phyloP scores from a whole-genome alignment of 2,113 vertebrate genomes.

The Microcebus griseorufus region DNA sequence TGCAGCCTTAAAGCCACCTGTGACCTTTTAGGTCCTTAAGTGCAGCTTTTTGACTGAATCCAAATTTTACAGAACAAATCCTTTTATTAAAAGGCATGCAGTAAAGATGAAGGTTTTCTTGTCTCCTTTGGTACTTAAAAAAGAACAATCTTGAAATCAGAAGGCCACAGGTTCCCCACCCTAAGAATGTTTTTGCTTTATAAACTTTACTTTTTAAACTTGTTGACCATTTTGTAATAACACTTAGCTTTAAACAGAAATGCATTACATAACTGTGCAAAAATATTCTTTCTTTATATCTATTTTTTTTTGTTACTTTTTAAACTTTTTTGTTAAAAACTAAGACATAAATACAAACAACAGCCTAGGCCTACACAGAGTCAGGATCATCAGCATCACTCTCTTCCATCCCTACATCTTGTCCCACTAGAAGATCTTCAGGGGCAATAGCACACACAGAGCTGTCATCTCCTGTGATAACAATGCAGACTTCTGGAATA shows the following conservation, averaged over 20 bases:
- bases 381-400: not conserved
- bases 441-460: not conserved
- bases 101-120: too few relatives aligned
- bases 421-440: not conserved
- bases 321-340: not conserved
- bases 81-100: too few relatives aligned
- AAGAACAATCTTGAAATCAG: too few relatives aligned
- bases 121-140: too few relatives aligned
- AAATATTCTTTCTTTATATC: not conserved
- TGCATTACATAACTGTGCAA: not conserved
- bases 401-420: not conserved
- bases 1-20: too few relatives aligned
- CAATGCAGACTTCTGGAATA: not conserved
- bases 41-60: too few relatives aligned
- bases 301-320: not conserved
- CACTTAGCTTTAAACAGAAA: not conserved
- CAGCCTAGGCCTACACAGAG: not conserved
- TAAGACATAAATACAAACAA: not conserved
- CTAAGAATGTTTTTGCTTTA: too few relatives aligned
- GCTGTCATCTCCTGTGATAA: not conserved
- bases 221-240: not conserved
- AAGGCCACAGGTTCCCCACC: too few relatives aligned
- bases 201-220: not conserved
- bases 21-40: too few relatives aligned
- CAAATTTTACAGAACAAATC: too few relatives aligned